Conservation (phyloP, 2,888 invertebrate genomes). For the Therioaphis trifolii region DNA sequence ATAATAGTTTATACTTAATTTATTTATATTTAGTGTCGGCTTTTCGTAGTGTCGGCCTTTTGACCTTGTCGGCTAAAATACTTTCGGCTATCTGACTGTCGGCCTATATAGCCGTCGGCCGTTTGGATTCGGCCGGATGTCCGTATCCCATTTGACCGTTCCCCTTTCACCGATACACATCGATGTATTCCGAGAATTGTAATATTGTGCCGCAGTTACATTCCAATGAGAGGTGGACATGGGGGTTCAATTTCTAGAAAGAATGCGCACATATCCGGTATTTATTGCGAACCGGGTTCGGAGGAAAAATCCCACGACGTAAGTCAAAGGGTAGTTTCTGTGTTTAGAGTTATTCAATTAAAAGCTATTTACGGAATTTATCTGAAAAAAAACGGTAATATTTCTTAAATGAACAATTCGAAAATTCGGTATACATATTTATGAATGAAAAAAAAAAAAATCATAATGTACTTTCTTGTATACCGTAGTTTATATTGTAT, state of each 20-base stretch:
- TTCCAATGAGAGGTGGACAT: background rate
- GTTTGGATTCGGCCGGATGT: background rate
- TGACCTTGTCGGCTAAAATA: too few relatives aligned
- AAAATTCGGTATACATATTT: too few relatives aligned
- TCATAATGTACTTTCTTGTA: too few relatives aligned
- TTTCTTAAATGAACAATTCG: too few relatives aligned
- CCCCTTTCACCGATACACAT: background rate
- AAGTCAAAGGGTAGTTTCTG: background rate
- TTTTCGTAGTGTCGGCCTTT: too few relatives aligned
- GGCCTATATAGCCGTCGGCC: too few relatives aligned
- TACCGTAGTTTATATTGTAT: too few relatives aligned
- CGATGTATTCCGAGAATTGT: slow-evolving; percentile 23
- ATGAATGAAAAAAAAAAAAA: too few relatives aligned
- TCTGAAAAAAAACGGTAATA: too few relatives aligned
- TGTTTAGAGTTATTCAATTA: background rate
- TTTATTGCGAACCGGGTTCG: slow-evolving; percentile 9
- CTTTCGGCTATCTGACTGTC: too few relatives aligned
- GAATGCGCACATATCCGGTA: slow-evolving; percentile 12
- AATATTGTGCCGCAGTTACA: slow-evolving; percentile 23
- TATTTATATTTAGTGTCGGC: too few relatives aligned
- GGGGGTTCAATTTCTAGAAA: background rate
- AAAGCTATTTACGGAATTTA: background rate
- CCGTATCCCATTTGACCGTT: background rate
- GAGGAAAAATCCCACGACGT: background rate
- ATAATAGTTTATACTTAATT: too few relatives aligned